Conservation (phyloP, 1,140 invertebrate species). For the Littorina saxatilis region DNA sequence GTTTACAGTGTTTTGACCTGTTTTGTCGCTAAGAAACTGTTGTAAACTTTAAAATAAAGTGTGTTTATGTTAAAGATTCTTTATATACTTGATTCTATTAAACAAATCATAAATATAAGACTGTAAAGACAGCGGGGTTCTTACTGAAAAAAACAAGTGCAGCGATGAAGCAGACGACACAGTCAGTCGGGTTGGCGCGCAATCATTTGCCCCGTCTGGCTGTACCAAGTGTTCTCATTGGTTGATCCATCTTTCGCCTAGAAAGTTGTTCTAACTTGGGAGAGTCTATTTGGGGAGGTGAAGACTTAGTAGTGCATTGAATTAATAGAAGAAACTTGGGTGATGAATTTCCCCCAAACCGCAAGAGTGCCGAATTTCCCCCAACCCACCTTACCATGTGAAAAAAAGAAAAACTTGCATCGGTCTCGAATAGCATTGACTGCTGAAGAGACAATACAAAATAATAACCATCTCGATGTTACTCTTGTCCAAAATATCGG, state of each 20-base stretch:
- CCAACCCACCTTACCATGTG: too few species aligned
- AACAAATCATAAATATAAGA: too few species aligned
- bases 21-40: background rate
- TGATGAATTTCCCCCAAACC: slow-evolving; percentile 6
- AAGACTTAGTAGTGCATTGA: background rate
- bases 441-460: too few species aligned
- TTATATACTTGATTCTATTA: too few species aligned
- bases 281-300: slow-evolving; percentile 3
- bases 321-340: slow-evolving; percentile 14
- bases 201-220: background rate
- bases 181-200: background rate
- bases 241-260: background rate
- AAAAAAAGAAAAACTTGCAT: too few species aligned
- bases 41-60: slow-evolving; percentile 7
- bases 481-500: too few species aligned
- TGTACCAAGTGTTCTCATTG: slow-evolving; percentile 5
- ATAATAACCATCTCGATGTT: too few species aligned
- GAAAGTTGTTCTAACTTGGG: background rate
- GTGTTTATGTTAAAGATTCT: too few species aligned
- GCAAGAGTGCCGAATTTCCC: background rate
- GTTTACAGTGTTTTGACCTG: slow-evolving; percentile 2
- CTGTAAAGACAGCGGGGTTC: too few species aligned
- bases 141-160: background rate
- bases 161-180: slow-evolving; percentile 4
- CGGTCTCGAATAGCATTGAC: too few species aligned